These are phyloP conservation scores for Habrosyne pyritoides DNA, from an alignment of 2,888 invertebrate species.

Conservation along the genomic window DNA sequence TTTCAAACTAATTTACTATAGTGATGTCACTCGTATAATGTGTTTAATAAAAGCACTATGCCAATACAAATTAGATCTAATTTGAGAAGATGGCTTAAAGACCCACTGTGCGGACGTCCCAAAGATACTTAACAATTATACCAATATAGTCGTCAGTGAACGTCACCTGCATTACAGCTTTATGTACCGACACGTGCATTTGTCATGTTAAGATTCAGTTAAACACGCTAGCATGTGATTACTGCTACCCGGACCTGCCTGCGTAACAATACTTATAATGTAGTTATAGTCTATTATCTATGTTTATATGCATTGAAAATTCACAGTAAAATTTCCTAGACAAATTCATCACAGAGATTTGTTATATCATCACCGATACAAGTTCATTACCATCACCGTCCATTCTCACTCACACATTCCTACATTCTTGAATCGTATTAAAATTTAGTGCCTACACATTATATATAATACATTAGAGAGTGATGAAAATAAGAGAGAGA, in stretches of 20 bases:
- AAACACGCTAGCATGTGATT: constrained; percentile 25
- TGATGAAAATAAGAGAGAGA: constrained; percentile 80
- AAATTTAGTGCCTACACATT: constrained; percentile 64
- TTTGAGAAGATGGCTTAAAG: constrained; percentile 57
- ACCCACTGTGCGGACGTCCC: constrained; percentile 61
- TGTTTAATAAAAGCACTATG: constrained; percentile 47
- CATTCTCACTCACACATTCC: constrained; percentile 65
- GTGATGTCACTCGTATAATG: constrained; percentile 43
- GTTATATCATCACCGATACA: constrained; percentile 65
- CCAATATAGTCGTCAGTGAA: constrained; percentile 45
- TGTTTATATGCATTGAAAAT: constrained; percentile 69
- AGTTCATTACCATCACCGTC: constrained; percentile 66
- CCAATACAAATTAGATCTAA: constrained; percentile 60
- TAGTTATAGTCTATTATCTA: constrained; percentile 42
- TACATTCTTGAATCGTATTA: constrained; percentile 51
- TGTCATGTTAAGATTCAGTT: constrained; percentile 57
- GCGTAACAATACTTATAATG: constrained; percentile 46
- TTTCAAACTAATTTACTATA: constrained; percentile 50
- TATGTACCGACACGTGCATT: constrained; percentile 51
- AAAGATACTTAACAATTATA: constrained; percentile 45
- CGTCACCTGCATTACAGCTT: constrained; percentile 28
- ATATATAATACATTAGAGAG: constrained; percentile 78
- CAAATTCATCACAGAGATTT: constrained; percentile 80
- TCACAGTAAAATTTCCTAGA: constrained; percentile 66
- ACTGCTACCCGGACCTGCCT: constrained; percentile 45